Evolutionary conservation across 1,140 invertebrate genomes (phyloP).

Genomic region (Drosophila saltans): DNA sequence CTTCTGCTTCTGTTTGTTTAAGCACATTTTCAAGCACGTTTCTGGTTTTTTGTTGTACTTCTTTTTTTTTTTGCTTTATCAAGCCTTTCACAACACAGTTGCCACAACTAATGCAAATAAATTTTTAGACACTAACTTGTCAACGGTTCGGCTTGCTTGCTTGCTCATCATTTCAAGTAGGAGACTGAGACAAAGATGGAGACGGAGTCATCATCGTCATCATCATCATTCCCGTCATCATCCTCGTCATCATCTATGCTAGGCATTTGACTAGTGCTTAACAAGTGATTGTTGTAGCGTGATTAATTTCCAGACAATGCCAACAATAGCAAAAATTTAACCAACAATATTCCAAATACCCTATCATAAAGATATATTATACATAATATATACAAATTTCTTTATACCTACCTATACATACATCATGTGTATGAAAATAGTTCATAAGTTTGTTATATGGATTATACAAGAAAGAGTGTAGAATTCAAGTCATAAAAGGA

Average conservation of each 20-base stretch:
- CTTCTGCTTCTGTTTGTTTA: slow-evolving; percentile 66
- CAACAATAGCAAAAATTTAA: slow-evolving; percentile 12
- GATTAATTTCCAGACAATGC: slow-evolving; percentile 26
- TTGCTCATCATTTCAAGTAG: slow-evolving; percentile 38
- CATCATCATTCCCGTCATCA: slow-evolving; percentile 1
- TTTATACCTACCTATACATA: no score
- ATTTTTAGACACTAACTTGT: slow-evolving; percentile 63
- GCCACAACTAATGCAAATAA: slow-evolving; percentile 74
- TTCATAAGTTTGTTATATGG: no score
- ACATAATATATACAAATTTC: neutral
- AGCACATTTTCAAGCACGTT: slow-evolving; percentile 37
- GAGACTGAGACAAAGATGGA: slow-evolving; percentile 15
- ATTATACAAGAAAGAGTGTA: no score
- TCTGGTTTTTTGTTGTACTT: slow-evolving; percentile 14
- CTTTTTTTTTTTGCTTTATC: slow-evolving; percentile 16
- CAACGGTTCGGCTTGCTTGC: slow-evolving; percentile 13
- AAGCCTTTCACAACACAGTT: slow-evolving; percentile 59
- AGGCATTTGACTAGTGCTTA: slow-evolving; percentile 37
- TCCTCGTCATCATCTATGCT: slow-evolving; percentile 19
- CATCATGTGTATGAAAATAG: no score
- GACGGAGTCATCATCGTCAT: slow-evolving; percentile 23
- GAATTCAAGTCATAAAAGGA: no score
- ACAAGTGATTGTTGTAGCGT: slow-evolving; percentile 52
- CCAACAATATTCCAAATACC: slow-evolving; percentile 20
- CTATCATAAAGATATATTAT: neutral